Evolutionary conservation across 2,113 vertebrate species (phyloP).

Genomic region (Tupaia tana): DNA sequence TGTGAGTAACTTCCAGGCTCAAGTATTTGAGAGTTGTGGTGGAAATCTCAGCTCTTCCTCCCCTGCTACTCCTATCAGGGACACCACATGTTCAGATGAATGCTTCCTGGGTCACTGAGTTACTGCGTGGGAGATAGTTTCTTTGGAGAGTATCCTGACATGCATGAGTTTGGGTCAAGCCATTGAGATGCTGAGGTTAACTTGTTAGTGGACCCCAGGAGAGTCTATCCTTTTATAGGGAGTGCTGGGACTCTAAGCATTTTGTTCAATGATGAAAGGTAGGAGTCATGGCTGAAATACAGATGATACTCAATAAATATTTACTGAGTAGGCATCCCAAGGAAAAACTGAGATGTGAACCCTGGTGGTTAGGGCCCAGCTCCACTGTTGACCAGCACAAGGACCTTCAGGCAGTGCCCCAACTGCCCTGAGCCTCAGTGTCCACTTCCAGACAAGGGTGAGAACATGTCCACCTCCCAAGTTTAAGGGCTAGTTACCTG

Average conservation of each 20-base stretch:
- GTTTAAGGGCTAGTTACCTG: neutral
- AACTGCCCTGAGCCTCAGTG: neutral
- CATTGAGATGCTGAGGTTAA: neutral
- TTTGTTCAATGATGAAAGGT: neutral
- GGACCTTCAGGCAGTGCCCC: neutral
- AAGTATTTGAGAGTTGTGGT: neutral
- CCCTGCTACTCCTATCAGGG: neutral
- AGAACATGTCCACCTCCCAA: too few species aligned
- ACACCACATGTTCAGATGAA: neutral
- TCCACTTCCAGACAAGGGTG: neutral
- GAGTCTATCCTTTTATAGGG: neutral
- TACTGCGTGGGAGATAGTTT: neutral
- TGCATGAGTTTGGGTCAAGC: neutral
- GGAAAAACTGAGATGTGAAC: neutral
- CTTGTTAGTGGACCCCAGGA: neutral
- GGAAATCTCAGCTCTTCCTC: neutral
- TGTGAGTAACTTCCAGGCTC: neutral
- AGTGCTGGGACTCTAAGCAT: neutral
- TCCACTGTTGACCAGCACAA: too few species aligned
- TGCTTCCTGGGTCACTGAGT: neutral
- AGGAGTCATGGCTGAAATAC: neutral
- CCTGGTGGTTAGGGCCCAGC: neutral
- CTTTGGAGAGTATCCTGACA: neutral
- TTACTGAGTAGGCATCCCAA: neutral
- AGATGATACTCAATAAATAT: neutral